Base-by-base conservation (phyloP, 1,140 invertebrate species). In the Cecropterus lyciades region DNA sequence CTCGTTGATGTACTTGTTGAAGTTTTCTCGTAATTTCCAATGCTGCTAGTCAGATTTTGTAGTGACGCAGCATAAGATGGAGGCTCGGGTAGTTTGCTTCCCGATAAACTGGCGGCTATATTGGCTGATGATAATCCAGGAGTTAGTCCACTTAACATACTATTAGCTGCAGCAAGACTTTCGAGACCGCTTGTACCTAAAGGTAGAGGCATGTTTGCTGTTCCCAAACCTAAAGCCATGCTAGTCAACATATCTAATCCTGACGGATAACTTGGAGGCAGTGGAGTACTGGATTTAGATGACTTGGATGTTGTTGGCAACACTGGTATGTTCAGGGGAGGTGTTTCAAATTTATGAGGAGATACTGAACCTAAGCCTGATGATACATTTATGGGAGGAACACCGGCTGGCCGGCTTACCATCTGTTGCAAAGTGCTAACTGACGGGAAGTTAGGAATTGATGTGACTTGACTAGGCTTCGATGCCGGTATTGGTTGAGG, bases 401-500 rank as follows among this genome's bases (percentile, higher is more conserved):
- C 86, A 10, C 91, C 91, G 1, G 85, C 87, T 6, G 92, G 91
- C 42, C 91, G 71, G 69, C 89, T 92, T 14, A 92, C 92, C 91
- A 92, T 92, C 68, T 92, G 92, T 24, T 92, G 92, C 24, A 92
- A 70, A 8, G 89, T 90, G 74, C 91, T 92, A 7, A 92, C 91
- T 46, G 91, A 93, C 7, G 91, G 91, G 63, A 93, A 92, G 63
- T 87, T 92, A 30, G 89, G 83, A 62, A 89, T 82, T 7, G 85
- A 79, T 20, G 90, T 83, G 0, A 80, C 53, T 48, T 84, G 81
- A 71, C 84, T 87, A 3, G 90, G 84, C 66, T 92, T 91, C 0
- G 91, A 84, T 55, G 93, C 92, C 0, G 91, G 87, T 24, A 93
- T 92, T 4, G 91, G 88, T 72, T 93, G 92, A 9, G 93, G 93